These are phyloP conservation scores for Osmerus mordax DNA, from an alignment of 2,113 vertebrate genomes.

Conservation along the genomic window DNA sequence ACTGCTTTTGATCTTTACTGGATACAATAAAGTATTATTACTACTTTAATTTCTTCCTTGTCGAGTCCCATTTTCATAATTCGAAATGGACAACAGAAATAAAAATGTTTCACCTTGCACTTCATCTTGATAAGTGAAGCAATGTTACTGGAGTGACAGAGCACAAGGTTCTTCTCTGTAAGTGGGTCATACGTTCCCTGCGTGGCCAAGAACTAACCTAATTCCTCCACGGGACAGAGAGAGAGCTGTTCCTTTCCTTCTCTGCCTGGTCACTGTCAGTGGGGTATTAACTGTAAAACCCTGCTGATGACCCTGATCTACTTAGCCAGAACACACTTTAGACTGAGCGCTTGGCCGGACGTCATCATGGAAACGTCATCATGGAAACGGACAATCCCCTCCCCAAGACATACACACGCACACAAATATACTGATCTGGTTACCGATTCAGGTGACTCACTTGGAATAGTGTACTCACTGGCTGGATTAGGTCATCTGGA, in stretches of 20 bases:
- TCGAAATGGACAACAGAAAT: no score
- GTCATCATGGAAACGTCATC: neutral
- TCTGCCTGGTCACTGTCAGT: neutral
- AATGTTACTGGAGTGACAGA: neutral
- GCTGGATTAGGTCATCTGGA: no score
- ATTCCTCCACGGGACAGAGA: no score
- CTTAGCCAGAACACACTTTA: neutral
- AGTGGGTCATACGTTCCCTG: no score
- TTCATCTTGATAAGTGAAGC: neutral
- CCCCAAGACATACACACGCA: no score
- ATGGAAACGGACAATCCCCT: neutral
- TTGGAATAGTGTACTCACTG: no score
- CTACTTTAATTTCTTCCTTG: conserved; percentile 3
- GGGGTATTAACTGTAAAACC: conserved; percentile 4
- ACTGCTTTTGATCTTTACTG: conserved; percentile 82
- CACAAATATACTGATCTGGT: no score
- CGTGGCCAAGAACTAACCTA: no score
- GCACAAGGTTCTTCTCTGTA: neutral
- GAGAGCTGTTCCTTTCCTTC: no score
- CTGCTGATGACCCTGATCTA: conserved; percentile 6
- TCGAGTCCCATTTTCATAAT: neutral
- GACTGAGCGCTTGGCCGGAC: neutral
- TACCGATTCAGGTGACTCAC: no score
- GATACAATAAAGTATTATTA: conserved; percentile 77
- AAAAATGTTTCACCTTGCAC: no score